Evolutionary conservation across 2,888 invertebrate species (phyloP), one percentile per base, ranked within the genome.

Genomic region (Idaea dimidiata): DNA sequence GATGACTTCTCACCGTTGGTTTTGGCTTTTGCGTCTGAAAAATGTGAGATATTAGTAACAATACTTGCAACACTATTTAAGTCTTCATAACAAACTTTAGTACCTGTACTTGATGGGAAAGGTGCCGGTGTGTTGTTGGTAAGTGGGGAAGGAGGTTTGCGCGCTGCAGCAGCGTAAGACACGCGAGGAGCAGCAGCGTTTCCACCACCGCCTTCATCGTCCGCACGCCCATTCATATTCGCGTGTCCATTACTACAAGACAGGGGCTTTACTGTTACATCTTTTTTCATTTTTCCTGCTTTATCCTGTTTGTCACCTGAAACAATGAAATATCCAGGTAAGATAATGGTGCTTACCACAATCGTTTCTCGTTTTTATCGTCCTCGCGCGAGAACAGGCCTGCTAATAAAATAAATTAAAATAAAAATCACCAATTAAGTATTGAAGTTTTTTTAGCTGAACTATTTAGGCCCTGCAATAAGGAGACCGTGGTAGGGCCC

Each of bases 101-200:
- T 74, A 90, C 91, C 91, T 86, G 88, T 82, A 73, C 80, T 83
- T 72, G 78, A 76, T 66, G 87, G 84, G 76, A 86, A 89, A 72
- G 85, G 82, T 70, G 84, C 81, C 67, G 86, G 81, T 66, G 82
- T 80, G 78, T 73, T 82, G 76, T 80, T 85, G 73, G 79, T 76
- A 66, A 84, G 88, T 67, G 92, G 90, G 64, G 90, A 89, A 64
- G 84, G 80, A 59, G 88, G 88, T 77, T 91, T 91, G 74, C 81
- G 83, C 66, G 91, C 89, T 24, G 89, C 91, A 62, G 91, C 92
- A 59, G 91, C 91, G 73, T 90, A 91, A 16, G 92, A 90, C 58
- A 89, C 89, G 69, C 85, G 86, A 67, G 88, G 87, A 60, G 81
- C 71, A 33, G 74, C 68, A 61, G 65, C 75, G 57, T 71, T 76